These are phyloP conservation scores for Scyliorhinus canicula DNA, from an alignment of 2,797 vertebrate genomes.

Conservation along the genomic window DNA sequence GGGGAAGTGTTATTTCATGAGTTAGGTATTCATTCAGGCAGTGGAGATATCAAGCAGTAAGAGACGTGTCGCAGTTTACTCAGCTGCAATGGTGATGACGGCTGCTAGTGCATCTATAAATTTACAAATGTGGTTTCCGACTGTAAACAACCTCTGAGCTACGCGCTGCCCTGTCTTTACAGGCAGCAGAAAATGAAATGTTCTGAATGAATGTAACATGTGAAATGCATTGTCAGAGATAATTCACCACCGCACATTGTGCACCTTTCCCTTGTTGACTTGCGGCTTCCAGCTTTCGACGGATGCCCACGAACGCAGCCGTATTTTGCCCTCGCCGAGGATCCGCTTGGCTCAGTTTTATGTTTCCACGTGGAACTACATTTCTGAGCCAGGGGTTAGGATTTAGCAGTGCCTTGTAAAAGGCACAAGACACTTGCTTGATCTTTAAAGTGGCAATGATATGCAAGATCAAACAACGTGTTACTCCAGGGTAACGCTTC, in stretches of 20 bases:
- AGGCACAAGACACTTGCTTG: constrained; percentile 46
- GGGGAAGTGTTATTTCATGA: not conserved
- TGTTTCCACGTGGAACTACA: constrained; percentile 47
- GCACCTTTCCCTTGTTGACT: not conserved
- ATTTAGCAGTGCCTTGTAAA: constrained; percentile 45
- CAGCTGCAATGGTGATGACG: not conserved
- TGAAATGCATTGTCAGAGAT: not conserved
- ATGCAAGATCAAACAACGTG: constrained; percentile 40
- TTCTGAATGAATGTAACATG: not conserved
- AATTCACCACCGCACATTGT: not conserved
- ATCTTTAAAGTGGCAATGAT: constrained; percentile 47
- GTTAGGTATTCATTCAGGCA: not conserved
- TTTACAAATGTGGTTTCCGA: constrained; percentile 4
- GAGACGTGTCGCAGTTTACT: too few relatives aligned
- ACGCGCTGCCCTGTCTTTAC: too few relatives aligned
- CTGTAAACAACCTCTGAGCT: not conserved
- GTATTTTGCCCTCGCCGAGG: constrained; percentile 3
- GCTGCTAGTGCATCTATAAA: not conserved
- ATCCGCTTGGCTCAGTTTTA: constrained; percentile 44
- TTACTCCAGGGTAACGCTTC: constrained; percentile 47
- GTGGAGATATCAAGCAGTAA: not conserved
- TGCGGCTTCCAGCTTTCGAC: not conserved
- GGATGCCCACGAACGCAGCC: not conserved
- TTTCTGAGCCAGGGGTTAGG: constrained; percentile 51
- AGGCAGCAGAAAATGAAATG: not conserved